A percentile compares a stretch with the other conserved stretches of the same genome.
Conservation (phyloP, 2,797 vertebrate genomes). For the Lutjanus campechanus region DNA sequence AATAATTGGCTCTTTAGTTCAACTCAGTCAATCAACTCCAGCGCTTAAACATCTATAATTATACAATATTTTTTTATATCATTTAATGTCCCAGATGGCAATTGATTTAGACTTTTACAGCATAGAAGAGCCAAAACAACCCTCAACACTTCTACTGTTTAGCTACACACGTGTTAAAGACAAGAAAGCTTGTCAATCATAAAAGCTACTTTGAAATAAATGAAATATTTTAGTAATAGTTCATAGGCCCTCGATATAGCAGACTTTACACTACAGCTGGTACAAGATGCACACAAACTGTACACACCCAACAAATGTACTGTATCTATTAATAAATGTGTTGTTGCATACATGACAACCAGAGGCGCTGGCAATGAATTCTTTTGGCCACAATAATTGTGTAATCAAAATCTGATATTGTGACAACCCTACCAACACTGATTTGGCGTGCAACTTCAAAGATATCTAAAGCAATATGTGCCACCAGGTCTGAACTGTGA, state of each 20-base stretch:
- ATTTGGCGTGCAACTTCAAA: background rate
- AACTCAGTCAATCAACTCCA: background rate
- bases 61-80: background rate
- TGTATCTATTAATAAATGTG: background rate
- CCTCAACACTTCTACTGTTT: background rate
- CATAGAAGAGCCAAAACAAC: background rate
- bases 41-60: background rate
- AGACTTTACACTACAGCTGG: background rate
- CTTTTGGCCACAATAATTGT: too few relatives aligned
- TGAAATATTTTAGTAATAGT: background rate
- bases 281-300: background rate
- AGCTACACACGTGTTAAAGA: background rate
- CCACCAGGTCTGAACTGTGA: background rate
- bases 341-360: background rate
- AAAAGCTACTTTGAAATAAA: background rate
- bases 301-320: background rate
- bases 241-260: background rate
- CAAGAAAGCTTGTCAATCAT: background rate
- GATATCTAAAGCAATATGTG: background rate
- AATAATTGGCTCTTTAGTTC: background rate
- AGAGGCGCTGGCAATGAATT: background rate
- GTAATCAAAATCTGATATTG: too few relatives aligned
- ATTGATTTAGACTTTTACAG: background rate
- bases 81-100: background rate
- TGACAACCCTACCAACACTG: background rate